phyloP scores from a whole-genome alignment of 2,888 invertebrate genomes.

The Lepidochrysops patricia region DNA sequence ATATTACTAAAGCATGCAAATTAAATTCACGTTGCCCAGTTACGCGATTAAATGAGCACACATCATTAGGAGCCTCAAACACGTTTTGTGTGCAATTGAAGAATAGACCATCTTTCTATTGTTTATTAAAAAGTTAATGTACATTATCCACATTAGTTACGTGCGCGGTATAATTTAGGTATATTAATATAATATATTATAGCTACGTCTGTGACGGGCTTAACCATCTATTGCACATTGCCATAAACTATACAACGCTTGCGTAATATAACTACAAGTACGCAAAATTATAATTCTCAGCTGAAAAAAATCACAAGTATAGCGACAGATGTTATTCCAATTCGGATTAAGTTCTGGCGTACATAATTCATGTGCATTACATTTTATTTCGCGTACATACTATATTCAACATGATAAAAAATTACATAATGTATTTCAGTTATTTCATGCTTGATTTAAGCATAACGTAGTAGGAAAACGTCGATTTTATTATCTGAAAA shows the following conservation, averaged over 20 bases:
- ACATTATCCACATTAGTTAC: too few species aligned
- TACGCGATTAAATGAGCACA: not conserved
- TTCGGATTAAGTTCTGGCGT: not conserved
- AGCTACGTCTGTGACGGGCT: too few species aligned
- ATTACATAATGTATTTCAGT: slow-evolving; percentile 4
- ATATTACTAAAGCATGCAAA: not conserved
- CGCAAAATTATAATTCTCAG: not conserved
- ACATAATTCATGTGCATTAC: not conserved
- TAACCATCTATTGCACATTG: too few species aligned
- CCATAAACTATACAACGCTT: not conserved
- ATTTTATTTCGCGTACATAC: not conserved
- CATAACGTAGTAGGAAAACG: slow-evolving; percentile 36
- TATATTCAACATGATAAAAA: not conserved
- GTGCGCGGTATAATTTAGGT: too few species aligned
- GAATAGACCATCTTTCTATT: not conserved
- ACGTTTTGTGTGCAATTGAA: not conserved
- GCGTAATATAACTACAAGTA: not conserved
- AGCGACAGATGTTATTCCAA: not conserved
- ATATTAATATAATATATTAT: too few species aligned
- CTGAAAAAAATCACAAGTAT: not conserved
- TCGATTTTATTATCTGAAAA: slow-evolving; percentile 38
- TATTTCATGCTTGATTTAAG: slow-evolving; percentile 29
- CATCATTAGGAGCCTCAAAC: not conserved
- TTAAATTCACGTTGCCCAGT: not conserved
- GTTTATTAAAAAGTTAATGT: too few species aligned